Evolutionary conservation across 2,888 invertebrate species (phyloP).

Genomic region (Coelinius sp.): DNA sequence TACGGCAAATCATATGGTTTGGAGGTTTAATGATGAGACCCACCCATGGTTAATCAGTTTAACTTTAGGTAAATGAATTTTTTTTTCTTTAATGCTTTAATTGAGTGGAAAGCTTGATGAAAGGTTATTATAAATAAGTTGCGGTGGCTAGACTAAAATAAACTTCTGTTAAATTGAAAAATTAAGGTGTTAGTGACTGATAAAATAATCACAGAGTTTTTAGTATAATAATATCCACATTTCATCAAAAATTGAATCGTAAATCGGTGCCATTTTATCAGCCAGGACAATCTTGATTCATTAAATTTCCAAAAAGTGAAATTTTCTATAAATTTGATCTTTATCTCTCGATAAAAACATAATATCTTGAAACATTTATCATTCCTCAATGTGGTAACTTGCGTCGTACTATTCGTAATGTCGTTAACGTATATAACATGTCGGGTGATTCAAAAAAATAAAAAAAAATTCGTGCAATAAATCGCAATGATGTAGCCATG

Average conservation of each 20-base stretch:
- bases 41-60: slow-evolving; percentile 20
- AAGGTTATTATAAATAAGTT: slow-evolving; percentile 1
- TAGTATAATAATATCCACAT: too few species aligned
- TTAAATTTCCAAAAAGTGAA: too few species aligned
- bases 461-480: slow-evolving; percentile 41
- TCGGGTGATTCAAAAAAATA: slow-evolving; percentile 1
- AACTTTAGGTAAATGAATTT: not conserved
- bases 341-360: too few species aligned
- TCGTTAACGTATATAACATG: not conserved
- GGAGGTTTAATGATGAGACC: slow-evolving; percentile 11
- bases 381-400: not conserved
- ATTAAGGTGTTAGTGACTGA: not conserved
- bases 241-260: too few species aligned
- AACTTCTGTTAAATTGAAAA: not conserved
- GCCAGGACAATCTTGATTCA: too few species aligned
- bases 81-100: not conserved
- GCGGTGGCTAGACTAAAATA: not conserved
- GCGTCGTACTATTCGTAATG: not conserved
- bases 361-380: too few species aligned
- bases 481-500: slow-evolving; percentile 39
- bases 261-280: too few species aligned
- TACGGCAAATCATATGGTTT: slow-evolving; percentile 16
- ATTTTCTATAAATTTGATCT: too few species aligned
- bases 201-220: not conserved
- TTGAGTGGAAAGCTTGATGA: slow-evolving; percentile 14